Evolutionary conservation across 2,113 vertebrate genomes (phyloP), one percentile per base, ranked within the genome.

Genomic region (Nesoenas mayeri): DNA sequence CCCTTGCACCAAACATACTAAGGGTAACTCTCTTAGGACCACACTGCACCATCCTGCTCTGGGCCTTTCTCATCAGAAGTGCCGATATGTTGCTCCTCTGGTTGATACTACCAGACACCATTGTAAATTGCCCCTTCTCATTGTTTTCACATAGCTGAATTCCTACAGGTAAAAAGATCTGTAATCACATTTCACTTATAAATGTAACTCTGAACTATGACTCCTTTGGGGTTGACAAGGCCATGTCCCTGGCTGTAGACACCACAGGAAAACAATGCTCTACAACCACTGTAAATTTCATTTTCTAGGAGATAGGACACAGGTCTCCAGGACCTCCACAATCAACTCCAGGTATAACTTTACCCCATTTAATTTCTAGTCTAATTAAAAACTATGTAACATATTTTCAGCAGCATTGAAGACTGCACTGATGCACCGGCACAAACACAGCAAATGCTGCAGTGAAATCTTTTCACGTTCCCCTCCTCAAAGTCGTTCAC

Each of bases 31-130:
- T 40, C 89, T 32, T 12, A 77, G 20, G 8, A n/a, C 66, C 51
- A 12, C 8, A 6, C 8, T 17, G 19, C 1, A 6, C 10, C 28
- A 69, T 15, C 31, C 12, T 1, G 0, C 31, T 66, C 65, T 28
- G 13, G 16, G 32, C 17, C 34, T 38, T 66, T 71, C 18, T 66
- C 24, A 28, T 56, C 38, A 47, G 14, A 34, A 7, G 2, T 15
- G 20, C 5, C 29, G 67, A 44, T 31, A 66, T 50, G 56, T 14
- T 4, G 1, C 5, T 64, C 2, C 19, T 58, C 69, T 47, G 29
- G 84, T 24, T 1, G 0, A 8, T 24, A 47, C 10, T 50, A 34
- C 17, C 28, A 48, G 36, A 56, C 28, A 80, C 25, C 18, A 40
- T 14, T 31, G 69, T 9, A 56, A 64, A 50, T 6, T 47, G 4